A percentile compares a stretch with the other conserved stretches of the same genome.
Conservation (phyloP, 1,140 invertebrate species). For the Homarus americanus region DNA sequence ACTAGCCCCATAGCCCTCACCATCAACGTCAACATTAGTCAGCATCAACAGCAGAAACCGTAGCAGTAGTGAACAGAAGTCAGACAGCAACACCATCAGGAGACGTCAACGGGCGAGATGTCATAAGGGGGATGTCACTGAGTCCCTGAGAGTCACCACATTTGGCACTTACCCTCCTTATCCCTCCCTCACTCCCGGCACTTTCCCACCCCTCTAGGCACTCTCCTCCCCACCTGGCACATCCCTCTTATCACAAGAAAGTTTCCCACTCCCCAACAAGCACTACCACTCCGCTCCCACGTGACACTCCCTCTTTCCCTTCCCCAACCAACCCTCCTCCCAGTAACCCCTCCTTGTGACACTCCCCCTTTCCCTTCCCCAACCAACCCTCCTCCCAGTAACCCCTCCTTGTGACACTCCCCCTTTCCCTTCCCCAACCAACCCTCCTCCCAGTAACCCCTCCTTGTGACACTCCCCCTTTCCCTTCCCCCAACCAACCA, state of each 20-base stretch:
- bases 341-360: neutral
- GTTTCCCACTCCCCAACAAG: neutral
- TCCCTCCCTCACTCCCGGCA: too few species aligned
- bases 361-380: neutral
- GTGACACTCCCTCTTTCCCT: neutral
- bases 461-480: neutral
- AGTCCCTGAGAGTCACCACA: too few species aligned
- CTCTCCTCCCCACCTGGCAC: too few species aligned
- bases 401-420: neutral
- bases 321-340: too few species aligned
- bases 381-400: too few species aligned
- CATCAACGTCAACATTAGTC: too few species aligned
- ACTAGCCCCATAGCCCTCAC: too few species aligned
- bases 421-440: neutral
- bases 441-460: neutral
- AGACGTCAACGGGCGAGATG: neutral
- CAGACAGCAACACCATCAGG: constrained; percentile 9
- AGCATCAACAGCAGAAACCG: constrained; percentile 15
- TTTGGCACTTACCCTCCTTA: too few species aligned
- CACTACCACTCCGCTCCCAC: neutral
- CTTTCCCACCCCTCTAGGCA: too few species aligned
- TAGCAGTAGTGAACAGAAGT: neutral
- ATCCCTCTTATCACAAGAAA: too few species aligned
- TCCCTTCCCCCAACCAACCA: too few species aligned
- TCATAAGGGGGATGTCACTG: too few species aligned